Evolutionary conservation across 2,797 vertebrate species (phyloP).

Genomic region (Rhincodon typus): DNA sequence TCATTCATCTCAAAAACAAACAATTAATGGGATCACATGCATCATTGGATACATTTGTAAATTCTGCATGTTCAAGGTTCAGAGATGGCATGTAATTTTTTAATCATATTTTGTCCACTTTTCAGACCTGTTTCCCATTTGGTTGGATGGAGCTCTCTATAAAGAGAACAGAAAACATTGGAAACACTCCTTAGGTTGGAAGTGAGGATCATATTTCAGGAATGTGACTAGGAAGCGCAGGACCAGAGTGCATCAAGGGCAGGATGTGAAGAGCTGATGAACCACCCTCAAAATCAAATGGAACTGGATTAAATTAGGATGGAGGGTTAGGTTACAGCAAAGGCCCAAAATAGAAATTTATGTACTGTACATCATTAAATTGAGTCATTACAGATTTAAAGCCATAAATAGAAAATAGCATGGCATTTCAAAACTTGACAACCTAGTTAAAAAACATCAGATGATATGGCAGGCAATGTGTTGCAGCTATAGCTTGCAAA

Average conservation of each 20-base stretch:
- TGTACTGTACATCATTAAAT: neutral
- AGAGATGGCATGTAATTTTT: neutral
- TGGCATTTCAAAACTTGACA: neutral
- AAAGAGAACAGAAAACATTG: neutral
- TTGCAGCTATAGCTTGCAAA: neutral
- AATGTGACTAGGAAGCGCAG: neutral
- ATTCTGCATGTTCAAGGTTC: neutral
- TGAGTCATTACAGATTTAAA: neutral
- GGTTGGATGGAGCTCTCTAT: neutral
- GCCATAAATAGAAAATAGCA: neutral
- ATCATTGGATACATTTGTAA: neutral
- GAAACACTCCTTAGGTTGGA: neutral
- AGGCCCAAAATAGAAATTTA: neutral
- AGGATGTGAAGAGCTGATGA: neutral
- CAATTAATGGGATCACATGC: neutral
- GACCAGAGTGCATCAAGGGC: neutral
- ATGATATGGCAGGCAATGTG: neutral
- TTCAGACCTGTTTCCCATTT: neutral
- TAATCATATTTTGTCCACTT: neutral
- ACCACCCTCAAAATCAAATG: too few relatives aligned
- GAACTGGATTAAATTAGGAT: neutral
- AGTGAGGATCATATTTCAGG: neutral
- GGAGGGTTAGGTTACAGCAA: neutral
- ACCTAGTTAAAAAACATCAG: neutral
- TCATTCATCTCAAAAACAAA: neutral